These are phyloP conservation scores for Phataginus tricuspis DNA, from an alignment of 2,797 vertebrate species.

Conservation along the genomic window DNA sequence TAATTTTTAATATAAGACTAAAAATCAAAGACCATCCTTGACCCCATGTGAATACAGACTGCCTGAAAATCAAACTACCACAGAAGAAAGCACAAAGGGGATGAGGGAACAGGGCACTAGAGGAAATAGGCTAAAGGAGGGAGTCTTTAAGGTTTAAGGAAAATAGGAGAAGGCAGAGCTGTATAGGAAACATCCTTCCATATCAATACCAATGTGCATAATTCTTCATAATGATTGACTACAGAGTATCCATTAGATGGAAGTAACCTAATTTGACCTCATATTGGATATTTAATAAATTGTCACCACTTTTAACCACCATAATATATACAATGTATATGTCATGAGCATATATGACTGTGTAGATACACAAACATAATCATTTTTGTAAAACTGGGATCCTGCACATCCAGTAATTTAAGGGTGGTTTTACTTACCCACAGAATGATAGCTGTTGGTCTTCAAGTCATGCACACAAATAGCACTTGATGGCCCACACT, in stretches of 20 bases:
- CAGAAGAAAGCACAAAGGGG: neutral
- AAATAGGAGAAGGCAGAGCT: neutral
- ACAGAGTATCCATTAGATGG: rapidly evolving
- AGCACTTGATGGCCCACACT: slow-evolving; percentile 86
- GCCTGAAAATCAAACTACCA: neutral
- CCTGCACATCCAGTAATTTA: rapidly evolving
- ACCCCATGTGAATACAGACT: too few species aligned
- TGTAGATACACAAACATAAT: rapidly evolving
- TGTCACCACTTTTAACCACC: neutral
- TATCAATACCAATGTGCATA: neutral
- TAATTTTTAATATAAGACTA: neutral
- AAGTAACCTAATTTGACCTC: neutral
- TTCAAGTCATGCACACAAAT: slow-evolving; percentile 87
- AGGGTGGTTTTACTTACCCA: slow-evolving; percentile 89
- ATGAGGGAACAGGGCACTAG: too few species aligned
- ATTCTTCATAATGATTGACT: neutral
- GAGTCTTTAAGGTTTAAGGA: neutral
- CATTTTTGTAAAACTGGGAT: neutral
- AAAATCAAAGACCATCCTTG: neutral
- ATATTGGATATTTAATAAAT: neutral
- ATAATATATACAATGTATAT: neutral
- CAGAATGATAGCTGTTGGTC: slow-evolving; percentile 75
- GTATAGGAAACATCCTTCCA: neutral
- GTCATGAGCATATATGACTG: neutral
- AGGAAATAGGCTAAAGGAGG: neutral